Evolutionary conservation across 1,140 invertebrate species (phyloP).

Genomic region (Tribolium madens): DNA sequence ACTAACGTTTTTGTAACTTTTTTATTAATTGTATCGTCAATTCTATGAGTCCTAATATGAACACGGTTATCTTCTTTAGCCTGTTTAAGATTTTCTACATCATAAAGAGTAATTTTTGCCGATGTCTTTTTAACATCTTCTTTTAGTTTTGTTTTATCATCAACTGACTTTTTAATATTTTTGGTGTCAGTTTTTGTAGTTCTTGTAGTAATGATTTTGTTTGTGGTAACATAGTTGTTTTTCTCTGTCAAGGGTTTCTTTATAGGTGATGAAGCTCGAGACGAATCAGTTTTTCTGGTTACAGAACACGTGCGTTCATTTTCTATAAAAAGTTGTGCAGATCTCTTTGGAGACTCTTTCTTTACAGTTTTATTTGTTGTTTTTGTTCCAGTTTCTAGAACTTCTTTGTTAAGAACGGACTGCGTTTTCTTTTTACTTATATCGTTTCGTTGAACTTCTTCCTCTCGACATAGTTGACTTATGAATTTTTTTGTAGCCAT

Average conservation of each 20-base stretch:
- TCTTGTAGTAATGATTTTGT: background rate
- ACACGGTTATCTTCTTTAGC: slow-evolving; percentile 50
- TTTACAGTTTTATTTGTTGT: slow-evolving; percentile 51
- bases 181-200: slow-evolving; percentile 36
- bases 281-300: background rate
- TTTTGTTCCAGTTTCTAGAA: slow-evolving; percentile 38
- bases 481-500: slow-evolving; percentile 60
- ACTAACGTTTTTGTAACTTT: slow-evolving; percentile 42
- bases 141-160: slow-evolving; percentile 47
- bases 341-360: slow-evolving; percentile 50
- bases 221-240: slow-evolving; percentile 13
- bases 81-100: slow-evolving; percentile 49
- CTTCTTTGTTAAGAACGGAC: slow-evolving; percentile 51
- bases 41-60: slow-evolving; percentile 54
- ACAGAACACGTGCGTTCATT: slow-evolving; percentile 24
- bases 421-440: slow-evolving; percentile 45
- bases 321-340: slow-evolving; percentile 26
- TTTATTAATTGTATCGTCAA: slow-evolving; percentile 56
- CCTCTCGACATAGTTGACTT: slow-evolving; percentile 56
- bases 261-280: slow-evolving; percentile 19
- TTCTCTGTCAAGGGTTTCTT: slow-evolving; percentile 46
- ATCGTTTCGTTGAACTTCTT: slow-evolving; percentile 51
- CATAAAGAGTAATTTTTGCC: slow-evolving; percentile 46
- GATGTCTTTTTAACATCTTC: slow-evolving; percentile 41
- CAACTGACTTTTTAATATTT: slow-evolving; percentile 33